A percentile compares a stretch with the other conserved stretches of the same genome.
Evolutionary conservation across 2,888 invertebrate genomes (phyloP).

Genomic region (Trachelus stipa): DNA sequence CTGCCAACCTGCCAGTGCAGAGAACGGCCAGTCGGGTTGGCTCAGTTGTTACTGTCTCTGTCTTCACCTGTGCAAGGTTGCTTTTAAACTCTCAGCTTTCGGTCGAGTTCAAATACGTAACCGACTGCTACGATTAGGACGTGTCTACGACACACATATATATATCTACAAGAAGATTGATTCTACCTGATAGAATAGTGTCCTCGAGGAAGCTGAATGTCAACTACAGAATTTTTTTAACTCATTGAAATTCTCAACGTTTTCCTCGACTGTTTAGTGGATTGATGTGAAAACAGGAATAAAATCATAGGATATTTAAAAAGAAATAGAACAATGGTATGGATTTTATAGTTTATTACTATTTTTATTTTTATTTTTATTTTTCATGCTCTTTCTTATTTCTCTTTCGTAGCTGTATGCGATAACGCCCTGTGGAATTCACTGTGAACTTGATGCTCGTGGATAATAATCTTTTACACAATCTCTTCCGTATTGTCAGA

Average conservation of each 20-base stretch:
- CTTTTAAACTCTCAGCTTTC: constrained; percentile 12
- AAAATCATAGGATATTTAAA: background rate
- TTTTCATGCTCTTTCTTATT: background rate
- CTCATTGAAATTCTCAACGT: background rate
- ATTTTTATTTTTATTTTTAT: too few relatives aligned
- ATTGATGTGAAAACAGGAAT: background rate
- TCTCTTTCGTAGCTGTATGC: background rate
- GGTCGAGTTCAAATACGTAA: constrained; percentile 31
- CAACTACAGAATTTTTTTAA: background rate
- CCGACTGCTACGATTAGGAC: constrained; percentile 18
- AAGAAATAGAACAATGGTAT: too few relatives aligned
- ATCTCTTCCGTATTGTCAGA: constrained; percentile 1
- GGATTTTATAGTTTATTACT: too few relatives aligned
- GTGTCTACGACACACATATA: background rate
- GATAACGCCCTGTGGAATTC: background rate
- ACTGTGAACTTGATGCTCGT: background rate
- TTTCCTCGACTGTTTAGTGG: background rate
- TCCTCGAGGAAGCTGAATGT: background rate
- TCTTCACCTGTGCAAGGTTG: constrained; percentile 5
- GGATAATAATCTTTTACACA: background rate
- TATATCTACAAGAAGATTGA: background rate
- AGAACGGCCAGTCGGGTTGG: constrained; percentile 39
- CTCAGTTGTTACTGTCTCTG: background rate
- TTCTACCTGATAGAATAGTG: background rate
- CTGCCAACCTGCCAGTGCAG: constrained; percentile 44